Conservation (phyloP, 2,888 invertebrate species). For the Ashinkailepas kermadecensis region DNA sequence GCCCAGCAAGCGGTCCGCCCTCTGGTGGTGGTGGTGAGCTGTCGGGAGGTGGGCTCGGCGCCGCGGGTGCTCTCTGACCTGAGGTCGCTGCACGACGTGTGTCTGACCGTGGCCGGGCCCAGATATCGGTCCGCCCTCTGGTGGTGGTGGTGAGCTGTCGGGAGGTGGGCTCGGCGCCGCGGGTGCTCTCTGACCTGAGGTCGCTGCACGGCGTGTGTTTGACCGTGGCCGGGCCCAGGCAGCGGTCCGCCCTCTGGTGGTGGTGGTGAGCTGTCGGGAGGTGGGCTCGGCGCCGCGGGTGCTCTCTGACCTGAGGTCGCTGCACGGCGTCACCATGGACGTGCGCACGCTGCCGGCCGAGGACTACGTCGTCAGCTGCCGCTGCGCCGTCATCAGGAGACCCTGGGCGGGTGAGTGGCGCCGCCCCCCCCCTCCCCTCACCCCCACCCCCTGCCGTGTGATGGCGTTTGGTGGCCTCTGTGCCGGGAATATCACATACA, state of each 20-base stretch:
- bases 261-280: not conserved
- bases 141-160: not conserved
- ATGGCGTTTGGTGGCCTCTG: not conserved
- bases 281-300: not conserved
- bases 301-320: not conserved
- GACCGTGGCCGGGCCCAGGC: not conserved
- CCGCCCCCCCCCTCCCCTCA: not conserved
- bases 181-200: not conserved
- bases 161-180: not conserved
- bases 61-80: not conserved
- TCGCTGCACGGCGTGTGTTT: not conserved
- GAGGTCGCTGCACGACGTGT: not conserved
- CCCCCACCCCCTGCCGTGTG: not conserved
- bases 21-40: not conserved
- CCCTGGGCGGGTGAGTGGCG: not conserved
- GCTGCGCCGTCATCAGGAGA: not conserved
- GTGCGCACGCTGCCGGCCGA: not conserved
- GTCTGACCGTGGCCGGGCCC: no score
- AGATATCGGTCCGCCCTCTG: not conserved
- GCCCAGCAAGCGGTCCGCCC: not conserved
- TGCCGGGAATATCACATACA: not conserved
- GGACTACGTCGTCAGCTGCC: not conserved
- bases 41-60: not conserved
- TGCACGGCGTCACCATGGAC: not conserved
- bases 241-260: not conserved